Evolutionary conservation across 2,113 vertebrate species (phyloP), one percentile per base, ranked within the genome.

Genomic region (Cephalopholis sonnerati): DNA sequence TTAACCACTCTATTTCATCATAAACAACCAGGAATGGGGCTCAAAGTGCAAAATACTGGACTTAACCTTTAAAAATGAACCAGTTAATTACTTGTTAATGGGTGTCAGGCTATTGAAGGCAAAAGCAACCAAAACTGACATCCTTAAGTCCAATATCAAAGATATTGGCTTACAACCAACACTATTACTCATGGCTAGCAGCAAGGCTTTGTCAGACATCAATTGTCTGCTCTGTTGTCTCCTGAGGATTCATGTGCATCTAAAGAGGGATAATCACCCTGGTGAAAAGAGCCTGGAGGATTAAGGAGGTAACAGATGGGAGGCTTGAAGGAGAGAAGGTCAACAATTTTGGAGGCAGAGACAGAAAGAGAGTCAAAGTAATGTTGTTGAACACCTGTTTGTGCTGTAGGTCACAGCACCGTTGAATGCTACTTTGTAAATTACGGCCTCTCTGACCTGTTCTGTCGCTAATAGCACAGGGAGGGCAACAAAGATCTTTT

Each of bases 371-470:
- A 84, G 61, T 65, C 74, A 57, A 44, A 75, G 80, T 76, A 24
- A 68, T 82, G 76, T 68, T 73, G 84, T 58, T 71, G 67, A 81
- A 81, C 84, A 92, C 84, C 89, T 89, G 81, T 87, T 83, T 79
- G 50, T 68, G 81, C 75, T 77, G 81, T 39, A 81, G 77, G 78
- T 89, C 74, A 66, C n/a, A 51, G 29, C 39, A 17, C 51, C 11
- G 18, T 58, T 85, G 65, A 85, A 66, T 59, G 51, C 5, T 44
- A 3, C 18, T 74, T 81, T 70, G 67, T 84, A 57, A 87, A 90
- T 72, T 63, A 88, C 16, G 51, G 62, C 82, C 68, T 74, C 51
- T 29, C 53, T 87, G 86, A 87, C 78, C 73, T 59, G 81, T 25
- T 62, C 22, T 61, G 66, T 79, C 50, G 32, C 64, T 83, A 72